Evolutionary conservation across 2,888 invertebrate species (phyloP).

Genomic region (Agrochola litura): DNA sequence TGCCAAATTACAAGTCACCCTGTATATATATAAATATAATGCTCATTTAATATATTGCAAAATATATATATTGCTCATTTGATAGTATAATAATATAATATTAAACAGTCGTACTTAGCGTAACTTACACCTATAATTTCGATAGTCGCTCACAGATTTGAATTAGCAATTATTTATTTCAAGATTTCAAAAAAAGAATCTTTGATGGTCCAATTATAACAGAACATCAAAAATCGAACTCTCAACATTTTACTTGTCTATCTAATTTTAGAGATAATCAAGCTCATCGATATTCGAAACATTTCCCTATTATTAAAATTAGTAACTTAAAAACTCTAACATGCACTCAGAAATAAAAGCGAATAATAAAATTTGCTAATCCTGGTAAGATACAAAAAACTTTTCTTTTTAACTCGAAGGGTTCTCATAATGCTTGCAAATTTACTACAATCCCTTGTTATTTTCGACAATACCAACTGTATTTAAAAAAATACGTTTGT

Average conservation of each 20-base stretch:
- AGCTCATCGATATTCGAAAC: conserved; percentile 18
- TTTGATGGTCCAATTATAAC: not conserved
- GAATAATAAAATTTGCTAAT: conserved; percentile 29
- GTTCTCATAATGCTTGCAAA: conserved; percentile 38
- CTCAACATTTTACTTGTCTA: not conserved
- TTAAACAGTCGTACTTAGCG: no score
- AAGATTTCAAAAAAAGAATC: not conserved
- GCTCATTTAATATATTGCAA: no score
- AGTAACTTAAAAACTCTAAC: conserved; percentile 13
- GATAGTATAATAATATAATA: no score
- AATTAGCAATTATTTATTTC: not conserved
- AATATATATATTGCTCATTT: no score
- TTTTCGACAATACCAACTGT: conserved; percentile 22
- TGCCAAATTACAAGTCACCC: no score
- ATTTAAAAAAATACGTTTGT: conserved; percentile 28
- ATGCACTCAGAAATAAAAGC: conserved; percentile 7
- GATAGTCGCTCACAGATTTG: not conserved
- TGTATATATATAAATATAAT: no score
- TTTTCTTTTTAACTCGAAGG: conserved; percentile 7
- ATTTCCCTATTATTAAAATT: conserved; percentile 19
- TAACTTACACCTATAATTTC: not conserved
- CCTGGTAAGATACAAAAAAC: conserved; percentile 34
- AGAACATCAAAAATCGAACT: not conserved
- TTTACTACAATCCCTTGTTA: conserved; percentile 40
- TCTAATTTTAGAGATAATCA: conserved; percentile 5